Conservation (phyloP, 2,797 vertebrate species). For the Sebastes flavidus region DNA sequence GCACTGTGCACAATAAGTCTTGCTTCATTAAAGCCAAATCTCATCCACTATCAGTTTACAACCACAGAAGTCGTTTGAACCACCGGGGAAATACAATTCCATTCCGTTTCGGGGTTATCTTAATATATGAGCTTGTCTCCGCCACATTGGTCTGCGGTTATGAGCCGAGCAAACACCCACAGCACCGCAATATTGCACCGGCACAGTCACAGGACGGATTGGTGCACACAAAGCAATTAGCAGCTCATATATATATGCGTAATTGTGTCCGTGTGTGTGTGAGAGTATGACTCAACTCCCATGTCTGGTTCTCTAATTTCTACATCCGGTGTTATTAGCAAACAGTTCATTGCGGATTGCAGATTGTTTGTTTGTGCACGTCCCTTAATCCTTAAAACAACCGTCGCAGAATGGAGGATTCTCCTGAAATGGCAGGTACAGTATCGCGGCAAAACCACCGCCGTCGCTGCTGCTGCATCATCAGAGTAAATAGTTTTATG, state of each 20-base stretch:
- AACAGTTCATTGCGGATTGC: constrained; percentile 53
- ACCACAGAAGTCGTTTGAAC: constrained; percentile 82
- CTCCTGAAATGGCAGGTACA: background rate
- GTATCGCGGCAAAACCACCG: background rate
- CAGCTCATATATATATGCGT: constrained; percentile 57
- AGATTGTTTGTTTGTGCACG: constrained; percentile 48
- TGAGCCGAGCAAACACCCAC: constrained; percentile 80
- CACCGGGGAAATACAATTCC: constrained; percentile 84
- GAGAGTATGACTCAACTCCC: constrained; percentile 46
- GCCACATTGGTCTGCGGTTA: constrained; percentile 79
- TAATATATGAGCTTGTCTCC: constrained; percentile 83
- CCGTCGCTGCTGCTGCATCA: background rate
- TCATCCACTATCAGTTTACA: constrained; percentile 84
- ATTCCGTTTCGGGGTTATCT: constrained; percentile 83
- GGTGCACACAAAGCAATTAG: constrained; percentile 82
- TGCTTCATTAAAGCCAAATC: constrained; percentile 85
- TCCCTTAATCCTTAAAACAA: constrained; percentile 32
- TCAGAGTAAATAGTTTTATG: constrained; percentile 53
- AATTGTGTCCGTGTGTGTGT: constrained; percentile 27
- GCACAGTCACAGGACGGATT: constrained; percentile 65
- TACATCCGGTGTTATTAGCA: constrained; percentile 62
- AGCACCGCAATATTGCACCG: constrained; percentile 74
- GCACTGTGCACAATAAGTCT: constrained; percentile 79
- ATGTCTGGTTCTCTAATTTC: constrained; percentile 66
- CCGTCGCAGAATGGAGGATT: constrained; percentile 16